Evolutionary conservation across 2,888 invertebrate species (phyloP), one percentile per base, ranked within the genome.

Genomic region (Tricholauxania praeusta): DNA sequence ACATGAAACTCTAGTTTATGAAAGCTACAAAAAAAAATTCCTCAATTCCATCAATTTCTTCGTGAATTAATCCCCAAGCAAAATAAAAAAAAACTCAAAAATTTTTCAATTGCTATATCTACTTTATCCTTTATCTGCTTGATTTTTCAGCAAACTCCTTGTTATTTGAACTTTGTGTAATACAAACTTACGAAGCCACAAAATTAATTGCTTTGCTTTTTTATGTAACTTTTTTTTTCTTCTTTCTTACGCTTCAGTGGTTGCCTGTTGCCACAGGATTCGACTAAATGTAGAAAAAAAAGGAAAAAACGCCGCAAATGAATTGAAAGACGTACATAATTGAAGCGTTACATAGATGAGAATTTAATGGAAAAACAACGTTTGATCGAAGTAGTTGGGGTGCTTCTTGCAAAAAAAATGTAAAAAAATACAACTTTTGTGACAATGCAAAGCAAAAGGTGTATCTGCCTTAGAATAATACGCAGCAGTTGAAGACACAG

Each of bases 131-230:
- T 15, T 10, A 22, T 19, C 51, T 14, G 49, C 49, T 19, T 51
- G 19, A 49, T 14, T 22, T 12, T 39, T 22, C 22, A 28, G 1
- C 19, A 19, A 49, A 10, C 15, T 65, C 22, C 52, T 14, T 53
- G 14, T 39, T 53, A 15, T 15, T 66, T 22, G 47, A 17, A n/a
- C 47, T 67, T 49, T 22, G 47, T 17, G 48, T 59, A 19, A 19
- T 22, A 17, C n/a, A 51, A 51, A 15, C 69, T 28, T n/a, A 19
- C 12, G 28, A 22, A 60, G 19, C 60, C 55, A 15, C 67, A 67
- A 67, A 67, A 67, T 67, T 67, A 67, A 67, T 67, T 67, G 67
- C 55, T 66, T 67, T 67, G 55, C 55, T 67, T 39, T 39, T 39
- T 39, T 39, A 4, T 39, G 47, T 67, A 19, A 39, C 39, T 55